phyloP scores from a whole-genome alignment of 2,888 invertebrate genomes.

The Sycophila texana region DNA sequence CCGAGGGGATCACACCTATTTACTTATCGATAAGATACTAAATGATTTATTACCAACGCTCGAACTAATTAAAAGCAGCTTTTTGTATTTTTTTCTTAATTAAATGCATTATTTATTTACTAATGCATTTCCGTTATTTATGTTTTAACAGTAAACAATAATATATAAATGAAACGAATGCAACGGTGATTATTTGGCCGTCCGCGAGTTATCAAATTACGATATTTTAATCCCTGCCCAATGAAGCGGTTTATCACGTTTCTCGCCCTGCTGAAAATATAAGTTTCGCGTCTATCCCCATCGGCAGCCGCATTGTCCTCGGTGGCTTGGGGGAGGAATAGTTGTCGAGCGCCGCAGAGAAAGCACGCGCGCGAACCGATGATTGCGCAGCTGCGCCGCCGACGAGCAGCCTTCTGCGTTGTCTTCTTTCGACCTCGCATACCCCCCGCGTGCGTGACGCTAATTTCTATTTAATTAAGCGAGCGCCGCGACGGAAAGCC shows the following conservation, averaged over 20 bases:
- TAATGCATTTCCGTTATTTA: too few relatives aligned
- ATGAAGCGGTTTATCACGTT: too few relatives aligned
- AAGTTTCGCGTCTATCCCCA: neutral
- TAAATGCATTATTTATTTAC: too few relatives aligned
- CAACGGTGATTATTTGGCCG: too few relatives aligned
- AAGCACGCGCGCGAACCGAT: conserved; percentile 11
- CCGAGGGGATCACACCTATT: conserved; percentile 29
- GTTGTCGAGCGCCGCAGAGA: conserved; percentile 24
- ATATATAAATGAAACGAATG: too few relatives aligned
- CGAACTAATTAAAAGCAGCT: neutral
- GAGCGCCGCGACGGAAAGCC: conserved; percentile 54
- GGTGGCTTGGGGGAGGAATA: conserved; percentile 33
- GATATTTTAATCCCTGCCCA: too few relatives aligned
- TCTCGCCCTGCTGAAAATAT: neutral
- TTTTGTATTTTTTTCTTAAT: neutral
- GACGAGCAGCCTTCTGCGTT: conserved; percentile 25
- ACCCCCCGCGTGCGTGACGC: conserved; percentile 39
- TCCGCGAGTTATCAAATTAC: too few relatives aligned
- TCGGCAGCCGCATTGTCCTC: conserved; percentile 28
- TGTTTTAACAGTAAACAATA: too few relatives aligned
- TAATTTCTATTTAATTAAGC: conserved; percentile 70
- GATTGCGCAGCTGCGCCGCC: conserved; percentile 46
- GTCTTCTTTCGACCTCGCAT: conserved; percentile 27
- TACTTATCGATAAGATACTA: conserved; percentile 40
- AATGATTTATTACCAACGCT: neutral